Conservation (phyloP, 2,888 invertebrate species). For the Drosophila pseudotakahashii region DNA sequence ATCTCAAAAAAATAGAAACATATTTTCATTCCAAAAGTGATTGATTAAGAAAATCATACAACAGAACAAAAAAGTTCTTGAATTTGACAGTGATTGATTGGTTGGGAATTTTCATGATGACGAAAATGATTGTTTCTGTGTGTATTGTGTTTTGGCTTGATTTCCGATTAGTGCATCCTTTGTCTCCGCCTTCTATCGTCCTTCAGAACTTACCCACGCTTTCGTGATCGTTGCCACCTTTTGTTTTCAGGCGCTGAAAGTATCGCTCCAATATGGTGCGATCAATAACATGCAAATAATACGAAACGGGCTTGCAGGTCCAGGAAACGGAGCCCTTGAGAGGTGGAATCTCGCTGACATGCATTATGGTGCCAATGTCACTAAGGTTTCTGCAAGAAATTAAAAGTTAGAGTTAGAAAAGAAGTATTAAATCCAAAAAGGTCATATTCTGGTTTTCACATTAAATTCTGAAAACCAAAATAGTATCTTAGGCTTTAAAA, state of each 20-base stretch:
- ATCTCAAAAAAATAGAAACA: not conserved
- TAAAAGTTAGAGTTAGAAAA: not conserved
- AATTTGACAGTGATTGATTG: slow-evolving; percentile 33
- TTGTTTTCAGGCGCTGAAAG: slow-evolving; percentile 97
- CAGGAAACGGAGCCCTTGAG: slow-evolving; percentile 98
- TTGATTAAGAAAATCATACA: slow-evolving; percentile 6
- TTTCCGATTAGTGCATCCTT: slow-evolving; percentile 38
- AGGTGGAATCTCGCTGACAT: slow-evolving; percentile 98
- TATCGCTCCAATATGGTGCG: slow-evolving; percentile 98
- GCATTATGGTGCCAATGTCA: slow-evolving; percentile 99
- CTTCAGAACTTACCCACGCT: slow-evolving; percentile 81
- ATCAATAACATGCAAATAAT: slow-evolving; percentile 99
- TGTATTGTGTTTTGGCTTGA: slow-evolving; percentile 18
- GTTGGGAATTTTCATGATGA: not conserved
- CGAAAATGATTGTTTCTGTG: slow-evolving; percentile 24
- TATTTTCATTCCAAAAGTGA: slow-evolving; percentile 9
- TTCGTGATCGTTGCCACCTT: slow-evolving; percentile 86
- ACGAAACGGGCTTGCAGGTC: slow-evolving; percentile 99
- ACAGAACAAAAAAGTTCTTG: not conserved
- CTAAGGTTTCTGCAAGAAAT: slow-evolving; percentile 91
- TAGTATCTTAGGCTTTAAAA: not conserved
- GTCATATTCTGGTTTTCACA: too few relatives aligned
- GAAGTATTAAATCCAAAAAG: not conserved
- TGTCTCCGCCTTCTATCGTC: not conserved
- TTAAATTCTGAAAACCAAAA: too few relatives aligned